Base-by-base conservation (phyloP, 2,113 vertebrate species). In the Phylloscopus whistleri region DNA sequence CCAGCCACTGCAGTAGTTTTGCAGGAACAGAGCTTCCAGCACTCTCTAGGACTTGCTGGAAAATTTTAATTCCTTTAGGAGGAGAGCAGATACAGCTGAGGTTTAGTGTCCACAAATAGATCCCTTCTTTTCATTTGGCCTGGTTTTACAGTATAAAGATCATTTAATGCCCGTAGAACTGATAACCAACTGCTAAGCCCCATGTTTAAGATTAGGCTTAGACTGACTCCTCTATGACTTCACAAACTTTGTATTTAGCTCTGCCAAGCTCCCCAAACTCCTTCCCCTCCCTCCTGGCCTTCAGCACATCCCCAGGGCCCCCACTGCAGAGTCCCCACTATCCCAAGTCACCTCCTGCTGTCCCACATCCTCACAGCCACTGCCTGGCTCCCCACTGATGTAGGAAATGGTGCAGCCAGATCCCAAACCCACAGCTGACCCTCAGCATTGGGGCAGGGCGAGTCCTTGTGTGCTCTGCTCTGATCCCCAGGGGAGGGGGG, bases 371-470 rank as follows among this genome's bases (percentile, higher is more conserved):
- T 68, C 77, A 60, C 1, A 3, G 53, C 43, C n/a, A 5, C 75
- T 21, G 75, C 59, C 77, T 19, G 27, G 16, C 62, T 66, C 53
- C 66, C 62, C 1, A 3, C 51, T 69, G 66, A 76, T 0, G 2
- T 27, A 31, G 64, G 55, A 86, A 68, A 55, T 24, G 18, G 21
- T 75, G 43, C 63, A 76, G 66, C 1, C 0, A 0, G 67, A 53
- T 77, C 70, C 68, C 87, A 82, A 17, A 69, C 43, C 35, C 35
- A 3, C 0, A 0, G n/a, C n/a, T 0, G 1, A 20, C 44, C 66
- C 53, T 44, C 33, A 19, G 59, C 46, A 46, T 3, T 0, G 0
- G 59, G 48, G n/a, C 4, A 76, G 77, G 64, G 19, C 2, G 7
- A 92, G 62, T 66, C 58, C 35, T n/a, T 35, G 15, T 10, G 12